Conservation (phyloP, 1,140 invertebrate species). For the Melitaea cinxia region DNA sequence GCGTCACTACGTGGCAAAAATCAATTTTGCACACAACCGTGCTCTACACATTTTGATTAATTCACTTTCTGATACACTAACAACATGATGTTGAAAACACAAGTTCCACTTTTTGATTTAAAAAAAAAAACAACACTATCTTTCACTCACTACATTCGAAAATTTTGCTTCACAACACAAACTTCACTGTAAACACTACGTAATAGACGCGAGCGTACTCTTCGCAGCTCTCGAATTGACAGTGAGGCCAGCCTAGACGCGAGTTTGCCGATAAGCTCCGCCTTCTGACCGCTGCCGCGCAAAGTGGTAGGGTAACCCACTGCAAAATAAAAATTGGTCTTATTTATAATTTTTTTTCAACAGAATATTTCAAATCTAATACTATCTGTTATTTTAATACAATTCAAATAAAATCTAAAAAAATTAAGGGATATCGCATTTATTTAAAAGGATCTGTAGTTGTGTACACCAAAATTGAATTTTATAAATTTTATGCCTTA, state of each 20-base stretch:
- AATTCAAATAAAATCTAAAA: not conserved
- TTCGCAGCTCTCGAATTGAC: constrained; percentile 81
- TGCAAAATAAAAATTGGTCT: constrained; percentile 34
- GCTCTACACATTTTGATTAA: constrained; percentile 78
- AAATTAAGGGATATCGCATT: too few relatives aligned
- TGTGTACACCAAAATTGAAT: too few relatives aligned
- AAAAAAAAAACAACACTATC: constrained; percentile 72
- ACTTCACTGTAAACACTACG: constrained; percentile 81
- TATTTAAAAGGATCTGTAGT: too few relatives aligned
- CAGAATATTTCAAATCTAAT: not conserved
- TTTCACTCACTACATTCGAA: constrained; percentile 80
- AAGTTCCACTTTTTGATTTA: constrained; percentile 67
- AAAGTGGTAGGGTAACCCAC: constrained; percentile 73
- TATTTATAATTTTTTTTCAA: not conserved
- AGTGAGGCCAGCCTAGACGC: constrained; percentile 79
- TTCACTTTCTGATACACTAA: constrained; percentile 71
- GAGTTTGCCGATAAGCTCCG: constrained; percentile 81
- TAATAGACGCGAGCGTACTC: constrained; percentile 80
- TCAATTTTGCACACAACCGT: constrained; percentile 80
- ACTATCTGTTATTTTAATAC: not conserved
- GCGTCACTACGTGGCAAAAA: constrained; percentile 82
- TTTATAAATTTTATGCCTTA: too few relatives aligned
- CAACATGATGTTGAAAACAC: constrained; percentile 67
- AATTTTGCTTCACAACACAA: constrained; percentile 78
- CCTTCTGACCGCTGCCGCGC: constrained; percentile 81